These are phyloP conservation scores for Gallinago media DNA, from an alignment of 2,113 vertebrate genomes.

Conservation along the genomic window DNA sequence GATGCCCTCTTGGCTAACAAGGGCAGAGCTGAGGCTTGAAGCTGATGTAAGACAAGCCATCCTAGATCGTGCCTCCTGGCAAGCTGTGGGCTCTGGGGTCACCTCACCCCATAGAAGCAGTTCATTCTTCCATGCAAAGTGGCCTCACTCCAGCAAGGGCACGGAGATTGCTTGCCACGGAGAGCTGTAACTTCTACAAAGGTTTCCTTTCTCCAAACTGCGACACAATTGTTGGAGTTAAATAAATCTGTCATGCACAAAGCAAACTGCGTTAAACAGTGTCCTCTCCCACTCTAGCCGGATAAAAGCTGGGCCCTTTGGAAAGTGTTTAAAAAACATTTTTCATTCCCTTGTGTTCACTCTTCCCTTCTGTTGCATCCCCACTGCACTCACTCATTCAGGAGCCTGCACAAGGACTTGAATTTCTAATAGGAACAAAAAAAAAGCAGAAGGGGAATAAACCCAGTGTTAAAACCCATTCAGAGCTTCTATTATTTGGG, in stretches of 20 bases:
- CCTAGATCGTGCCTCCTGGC: not conserved
- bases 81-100: not conserved
- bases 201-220: not conserved
- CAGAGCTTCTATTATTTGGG: constrained; percentile 43
- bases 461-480: constrained; percentile 21
- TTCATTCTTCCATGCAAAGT: constrained; percentile 17
- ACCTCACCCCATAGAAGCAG: not conserved
- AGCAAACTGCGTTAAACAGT: not conserved
- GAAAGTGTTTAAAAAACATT: constrained; percentile 22
- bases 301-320: constrained; percentile 27
- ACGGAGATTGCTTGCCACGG: not conserved
- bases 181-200: constrained; percentile 34
- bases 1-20: not conserved
- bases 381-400: not conserved
- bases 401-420: not conserved
- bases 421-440: constrained; percentile 28
- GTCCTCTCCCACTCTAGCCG: not conserved
- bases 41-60: not conserved
- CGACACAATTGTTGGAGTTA: not conserved
- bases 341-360: constrained; percentile 34
- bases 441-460: not conserved
- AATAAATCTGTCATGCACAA: constrained; percentile 42
- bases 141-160: not conserved
- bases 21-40: not conserved
- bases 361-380: constrained; percentile 22